Base-by-base conservation (phyloP, 1,140 invertebrate species). In the Drosophila ercepeae region DNA sequence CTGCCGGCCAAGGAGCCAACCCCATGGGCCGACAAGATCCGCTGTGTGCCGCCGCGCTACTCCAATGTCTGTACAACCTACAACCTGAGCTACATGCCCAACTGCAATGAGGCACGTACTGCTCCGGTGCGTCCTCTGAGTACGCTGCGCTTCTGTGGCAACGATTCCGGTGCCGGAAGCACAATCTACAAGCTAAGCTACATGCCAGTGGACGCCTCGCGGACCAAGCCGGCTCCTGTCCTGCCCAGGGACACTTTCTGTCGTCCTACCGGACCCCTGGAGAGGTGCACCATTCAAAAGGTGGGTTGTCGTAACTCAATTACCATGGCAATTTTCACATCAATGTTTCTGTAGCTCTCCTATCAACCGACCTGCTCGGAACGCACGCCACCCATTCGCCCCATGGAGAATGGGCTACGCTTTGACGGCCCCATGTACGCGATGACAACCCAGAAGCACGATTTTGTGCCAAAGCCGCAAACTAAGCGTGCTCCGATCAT, bases 401-500 rank as follows among this genome's bases (percentile, higher is more conserved):
- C 91, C 4, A 81, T 73, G 65, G 77, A 84, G 36, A 89, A 89
- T 36, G 76, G 76, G 6, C 39, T 91, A 42, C 78, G 84, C 8
- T 90, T 94, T 1, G 92, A 93, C 78, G 95, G 95, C 5, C 94
- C 95, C 16, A 94, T 96, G 92, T 94, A 95, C 82, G 93, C 94
- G 59, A 91, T 94, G 55, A 96, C 95, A 1, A 95, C 95, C 7
- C 93, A 95, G 58, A 94, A 95, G 61, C 94, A 95, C 72, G 95
- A 95, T 91, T 96, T 93, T 78, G 94, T 94, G 7, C 93, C 95
- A 53, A 96, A 95, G 91, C 93, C 92, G 0, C 88, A 91, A 44
- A 90, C 91, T 60, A 89, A 90, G 23, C 91, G 92, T 0, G 75
- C 90, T 4, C 93, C 91, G 64, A 94, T 92, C 46, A 93, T 93